Percentiles rank a stretch among this genome's conserved stretches.
Conservation (phyloP, 2,888 invertebrate genomes). For the Tetheella fluctuosa region DNA sequence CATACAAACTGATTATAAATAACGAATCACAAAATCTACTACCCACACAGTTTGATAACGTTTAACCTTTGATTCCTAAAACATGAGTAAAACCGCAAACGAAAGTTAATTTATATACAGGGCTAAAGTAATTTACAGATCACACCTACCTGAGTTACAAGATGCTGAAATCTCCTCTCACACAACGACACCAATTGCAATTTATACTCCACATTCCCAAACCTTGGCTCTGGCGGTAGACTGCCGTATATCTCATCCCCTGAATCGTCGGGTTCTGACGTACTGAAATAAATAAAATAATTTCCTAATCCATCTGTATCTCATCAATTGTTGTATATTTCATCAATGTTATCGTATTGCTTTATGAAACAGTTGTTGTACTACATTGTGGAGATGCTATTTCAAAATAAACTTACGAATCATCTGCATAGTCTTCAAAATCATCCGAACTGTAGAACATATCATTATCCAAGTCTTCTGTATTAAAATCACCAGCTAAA, state of each 20-base stretch:
- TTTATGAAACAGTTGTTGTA: constrained; percentile 5
- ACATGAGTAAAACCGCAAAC: background rate
- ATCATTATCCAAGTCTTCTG: constrained; percentile 66
- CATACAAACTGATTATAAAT: background rate
- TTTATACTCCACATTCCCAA: constrained; percentile 98
- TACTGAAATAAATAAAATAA: constrained; percentile 45
- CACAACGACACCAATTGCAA: constrained; percentile 96
- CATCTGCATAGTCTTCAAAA: constrained; percentile 63
- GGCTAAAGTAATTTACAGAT: too few relatives aligned
- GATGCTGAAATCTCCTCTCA: constrained; percentile 93
- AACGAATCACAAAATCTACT: background rate
- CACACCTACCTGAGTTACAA: constrained; percentile 98
- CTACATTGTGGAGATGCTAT: background rate
- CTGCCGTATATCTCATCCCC: constrained; percentile 77
- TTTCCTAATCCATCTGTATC: background rate
- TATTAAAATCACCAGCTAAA: constrained; percentile 64
- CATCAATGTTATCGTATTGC: background rate
- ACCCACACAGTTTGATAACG: too few relatives aligned
- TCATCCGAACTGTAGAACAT: constrained; percentile 69
- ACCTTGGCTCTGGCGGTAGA: constrained; percentile 95
- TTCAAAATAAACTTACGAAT: constrained; percentile 58
- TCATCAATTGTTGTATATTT: background rate
- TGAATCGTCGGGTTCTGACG: constrained; percentile 65
- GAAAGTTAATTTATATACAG: too few relatives aligned
- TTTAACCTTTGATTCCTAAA: background rate